These are phyloP conservation scores for Timema podura DNA, from an alignment of 2,888 invertebrate genomes.

Conservation along the genomic window DNA sequence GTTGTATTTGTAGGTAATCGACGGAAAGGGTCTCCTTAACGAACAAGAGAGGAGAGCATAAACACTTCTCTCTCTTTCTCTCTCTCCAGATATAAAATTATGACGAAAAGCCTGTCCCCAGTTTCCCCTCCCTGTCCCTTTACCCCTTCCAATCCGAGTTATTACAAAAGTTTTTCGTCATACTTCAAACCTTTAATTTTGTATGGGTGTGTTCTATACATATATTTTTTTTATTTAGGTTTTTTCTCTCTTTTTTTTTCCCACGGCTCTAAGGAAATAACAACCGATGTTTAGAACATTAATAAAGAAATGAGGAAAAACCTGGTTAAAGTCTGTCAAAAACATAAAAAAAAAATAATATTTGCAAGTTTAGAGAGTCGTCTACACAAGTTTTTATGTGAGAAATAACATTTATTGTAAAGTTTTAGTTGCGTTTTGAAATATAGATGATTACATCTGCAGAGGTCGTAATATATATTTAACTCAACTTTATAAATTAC, in stretches of 20 bases:
- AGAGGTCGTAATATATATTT: no score
- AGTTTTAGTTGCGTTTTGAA: no score
- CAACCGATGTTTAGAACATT: conserved; percentile 22
- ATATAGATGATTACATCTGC: no score
- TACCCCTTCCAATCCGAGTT: conserved; percentile 20
- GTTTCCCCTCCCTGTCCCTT: not conserved
- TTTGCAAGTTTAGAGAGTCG: no score
- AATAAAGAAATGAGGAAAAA: conserved; percentile 22
- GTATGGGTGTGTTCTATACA: conserved; percentile 6
- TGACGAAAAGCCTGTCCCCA: conserved; percentile 23
- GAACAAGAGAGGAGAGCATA: not conserved
- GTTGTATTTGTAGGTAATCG: no score
- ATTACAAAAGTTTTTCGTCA: conserved; percentile 24
- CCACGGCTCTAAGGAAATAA: conserved; percentile 20
- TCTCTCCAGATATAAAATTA: conserved; percentile 20
- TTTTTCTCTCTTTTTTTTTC: not conserved
- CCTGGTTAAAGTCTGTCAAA: not conserved
- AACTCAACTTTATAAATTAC: no score
- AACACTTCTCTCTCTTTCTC: no score
- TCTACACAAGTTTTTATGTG: no score
- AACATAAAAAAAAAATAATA: not conserved
- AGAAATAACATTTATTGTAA: no score
- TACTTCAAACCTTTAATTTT: conserved; percentile 16
- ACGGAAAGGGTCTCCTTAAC: not conserved
- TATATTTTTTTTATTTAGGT: no score